These are phyloP conservation scores for Protodeltote pygarga DNA, from an alignment of 2,888 invertebrate genomes.

Conservation along the genomic window DNA sequence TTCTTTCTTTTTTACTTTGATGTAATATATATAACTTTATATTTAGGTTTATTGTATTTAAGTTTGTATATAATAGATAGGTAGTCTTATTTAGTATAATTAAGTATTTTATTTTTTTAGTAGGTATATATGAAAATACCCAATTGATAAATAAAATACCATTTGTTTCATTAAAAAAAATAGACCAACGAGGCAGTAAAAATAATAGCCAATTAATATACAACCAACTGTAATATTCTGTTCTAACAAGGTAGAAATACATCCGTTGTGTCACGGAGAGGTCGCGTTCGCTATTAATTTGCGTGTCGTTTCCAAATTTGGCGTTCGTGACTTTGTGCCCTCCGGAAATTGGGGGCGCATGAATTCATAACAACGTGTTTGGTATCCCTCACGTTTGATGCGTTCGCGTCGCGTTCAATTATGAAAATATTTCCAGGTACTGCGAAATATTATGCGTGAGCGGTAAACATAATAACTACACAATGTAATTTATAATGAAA, in stretches of 20 bases:
- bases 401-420: conserved; percentile 11
- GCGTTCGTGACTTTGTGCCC: not conserved
- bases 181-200: no score
- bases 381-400: conserved; percentile 20
- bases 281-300: conserved; percentile 24
- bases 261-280: not conserved
- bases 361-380: conserved; percentile 22
- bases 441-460: not conserved
- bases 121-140: no score
- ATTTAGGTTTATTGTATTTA: no score
- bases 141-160: no score
- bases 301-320: conserved; percentile 20
- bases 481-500: conserved; percentile 6
- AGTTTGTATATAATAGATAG: no score
- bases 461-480: not conserved
- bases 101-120: no score
- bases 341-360: conserved; percentile 20
- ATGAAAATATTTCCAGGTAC: conserved; percentile 8
- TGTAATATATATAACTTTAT: no score
- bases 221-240: not conserved
- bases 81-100: no score
- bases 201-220: no score
- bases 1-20: no score
- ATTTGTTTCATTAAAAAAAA: no score
- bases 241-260: not conserved